Conservation (phyloP, 2,888 invertebrate genomes). For the Uropetala carovei region DNA sequence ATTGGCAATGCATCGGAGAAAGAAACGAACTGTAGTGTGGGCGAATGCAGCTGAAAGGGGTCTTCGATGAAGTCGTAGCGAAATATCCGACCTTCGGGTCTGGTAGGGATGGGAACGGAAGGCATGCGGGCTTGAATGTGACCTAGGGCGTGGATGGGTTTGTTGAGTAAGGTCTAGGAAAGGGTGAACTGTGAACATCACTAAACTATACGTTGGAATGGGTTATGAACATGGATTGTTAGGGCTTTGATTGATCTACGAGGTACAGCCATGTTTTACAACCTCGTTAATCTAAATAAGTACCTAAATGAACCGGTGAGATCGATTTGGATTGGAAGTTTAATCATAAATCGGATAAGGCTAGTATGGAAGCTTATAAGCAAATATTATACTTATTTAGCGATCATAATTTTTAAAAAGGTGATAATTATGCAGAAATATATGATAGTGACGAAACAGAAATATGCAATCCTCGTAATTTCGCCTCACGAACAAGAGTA, state of each 20-base stretch:
- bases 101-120: not conserved
- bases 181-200: not conserved
- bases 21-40: not conserved
- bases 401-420: no score
- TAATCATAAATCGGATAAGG: not conserved
- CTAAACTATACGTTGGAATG: not conserved
- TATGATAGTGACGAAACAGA: no score
- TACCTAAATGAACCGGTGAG: not conserved
- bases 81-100: slow-evolving; percentile 19
- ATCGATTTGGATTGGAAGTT: not conserved
- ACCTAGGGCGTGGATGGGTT: not conserved
- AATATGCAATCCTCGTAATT: no score
- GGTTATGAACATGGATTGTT: not conserved
- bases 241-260: not conserved
- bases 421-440: no score
- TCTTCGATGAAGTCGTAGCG: slow-evolving; percentile 11
- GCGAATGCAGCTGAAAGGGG: not conserved
- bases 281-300: not conserved
- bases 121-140: not conserved
- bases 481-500: no score
- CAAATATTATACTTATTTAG: no score
- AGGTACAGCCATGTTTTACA: not conserved
- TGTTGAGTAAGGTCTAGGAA: slow-evolving; percentile 52
- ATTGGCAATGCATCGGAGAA: slow-evolving; percentile 22
- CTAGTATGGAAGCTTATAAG: no score